A percentile compares a stretch with the other conserved stretches of the same genome.
Conservation (phyloP, 1,140 invertebrate species). For the Arctopsyche grandis region DNA sequence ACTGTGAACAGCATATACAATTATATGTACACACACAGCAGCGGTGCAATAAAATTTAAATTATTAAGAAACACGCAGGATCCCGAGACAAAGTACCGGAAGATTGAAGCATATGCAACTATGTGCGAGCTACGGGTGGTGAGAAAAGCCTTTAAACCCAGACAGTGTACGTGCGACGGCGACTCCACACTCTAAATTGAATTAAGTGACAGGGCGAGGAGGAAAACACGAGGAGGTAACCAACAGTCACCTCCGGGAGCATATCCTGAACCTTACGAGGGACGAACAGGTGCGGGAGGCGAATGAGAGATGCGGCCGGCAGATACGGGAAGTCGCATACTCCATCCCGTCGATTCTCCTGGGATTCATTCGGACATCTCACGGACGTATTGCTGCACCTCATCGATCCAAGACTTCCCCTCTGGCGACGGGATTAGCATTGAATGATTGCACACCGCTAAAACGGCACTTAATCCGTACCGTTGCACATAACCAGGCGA, state of each 20-base stretch:
- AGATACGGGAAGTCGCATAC: background rate
- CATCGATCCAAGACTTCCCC: background rate
- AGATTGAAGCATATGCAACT: background rate
- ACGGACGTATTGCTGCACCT: slow-evolving; percentile 25
- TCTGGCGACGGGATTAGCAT: too few species aligned
- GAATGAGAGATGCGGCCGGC: background rate
- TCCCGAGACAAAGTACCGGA: background rate
- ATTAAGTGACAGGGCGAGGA: slow-evolving; percentile 41
- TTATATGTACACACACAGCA: too few species aligned
- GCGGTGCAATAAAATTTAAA: too few species aligned
- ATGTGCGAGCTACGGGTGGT: background rate
- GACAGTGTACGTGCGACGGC: background rate
- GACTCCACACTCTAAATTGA: slow-evolving; percentile 41
- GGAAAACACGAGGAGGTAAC: slow-evolving; percentile 34
- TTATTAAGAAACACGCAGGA: background rate
- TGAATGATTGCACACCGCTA: too few species aligned
- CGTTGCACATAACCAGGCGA: too few species aligned
- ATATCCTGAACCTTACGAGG: slow-evolving; percentile 14
- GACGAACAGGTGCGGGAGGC: background rate
- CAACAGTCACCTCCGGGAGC: slow-evolving; percentile 25
- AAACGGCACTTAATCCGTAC: too few species aligned
- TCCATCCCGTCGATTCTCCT: background rate
- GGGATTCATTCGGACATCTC: slow-evolving; percentile 31
- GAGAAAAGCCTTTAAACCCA: slow-evolving; percentile 33
- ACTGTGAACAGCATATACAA: too few species aligned